phyloP scores from a whole-genome alignment of 2,888 invertebrate species.

The Hemicrepidius hirtus region DNA sequence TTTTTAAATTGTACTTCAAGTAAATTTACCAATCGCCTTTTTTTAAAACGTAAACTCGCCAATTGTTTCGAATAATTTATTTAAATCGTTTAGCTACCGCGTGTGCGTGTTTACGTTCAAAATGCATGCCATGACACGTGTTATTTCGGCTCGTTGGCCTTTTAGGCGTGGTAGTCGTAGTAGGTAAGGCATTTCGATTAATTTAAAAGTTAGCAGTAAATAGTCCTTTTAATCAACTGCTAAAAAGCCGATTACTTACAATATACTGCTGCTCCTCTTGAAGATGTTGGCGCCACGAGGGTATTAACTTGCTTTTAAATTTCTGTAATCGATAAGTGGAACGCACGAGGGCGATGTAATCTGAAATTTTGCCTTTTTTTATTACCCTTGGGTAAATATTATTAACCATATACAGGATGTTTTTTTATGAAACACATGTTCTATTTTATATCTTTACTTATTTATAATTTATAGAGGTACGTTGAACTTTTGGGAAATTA shows the following conservation, averaged over 20 bases:
- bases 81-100: background rate
- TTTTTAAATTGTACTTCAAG: background rate
- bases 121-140: slow-evolving; percentile 49
- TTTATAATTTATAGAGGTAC: too few relatives aligned
- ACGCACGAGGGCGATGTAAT: background rate
- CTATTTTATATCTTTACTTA: too few relatives aligned
- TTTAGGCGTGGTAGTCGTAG: slow-evolving; percentile 51
- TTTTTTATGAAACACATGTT: too few relatives aligned
- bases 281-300: too few relatives aligned
- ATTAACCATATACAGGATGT: background rate
- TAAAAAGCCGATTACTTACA: background rate
- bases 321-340: background rate
- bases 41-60: background rate
- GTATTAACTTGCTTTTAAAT: too few relatives aligned
- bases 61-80: background rate
- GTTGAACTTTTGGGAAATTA: too few relatives aligned
- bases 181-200: slow-evolving; percentile 50
- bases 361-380: background rate
- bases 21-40: background rate
- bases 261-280: background rate
- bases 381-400: background rate
- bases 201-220: background rate
- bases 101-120: slow-evolving; percentile 21
- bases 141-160: slow-evolving; percentile 51
- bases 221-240: background rate